phyloP scores from a whole-genome alignment of 2,113 vertebrate species.

The Corythornis madagascariensis region DNA sequence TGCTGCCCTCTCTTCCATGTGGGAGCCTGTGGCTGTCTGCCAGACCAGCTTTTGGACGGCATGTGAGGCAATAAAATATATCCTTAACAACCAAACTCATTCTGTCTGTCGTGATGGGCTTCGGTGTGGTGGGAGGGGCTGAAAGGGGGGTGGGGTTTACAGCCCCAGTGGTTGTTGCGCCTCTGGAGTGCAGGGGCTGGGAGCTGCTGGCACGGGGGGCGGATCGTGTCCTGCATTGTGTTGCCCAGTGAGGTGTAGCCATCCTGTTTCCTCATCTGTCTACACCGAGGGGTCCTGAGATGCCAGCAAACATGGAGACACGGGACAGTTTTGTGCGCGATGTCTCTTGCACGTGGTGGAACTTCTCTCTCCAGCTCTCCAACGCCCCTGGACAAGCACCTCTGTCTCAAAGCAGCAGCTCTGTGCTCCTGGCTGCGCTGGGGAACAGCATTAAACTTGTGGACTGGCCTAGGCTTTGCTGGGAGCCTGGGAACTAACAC shows the following conservation, averaged over 20 bases:
- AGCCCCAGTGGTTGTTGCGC: accelerated
- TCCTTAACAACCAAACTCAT: not conserved
- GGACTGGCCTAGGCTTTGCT: not conserved
- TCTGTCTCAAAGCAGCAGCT: not conserved
- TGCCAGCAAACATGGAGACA: accelerated
- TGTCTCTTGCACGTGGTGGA: accelerated
- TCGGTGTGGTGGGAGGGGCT: not conserved
- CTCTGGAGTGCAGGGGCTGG: not conserved
- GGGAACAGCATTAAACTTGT: not conserved
- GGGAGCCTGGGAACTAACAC: not conserved
- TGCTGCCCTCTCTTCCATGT: not conserved
- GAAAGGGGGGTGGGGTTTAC: not conserved
- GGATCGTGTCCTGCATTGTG: accelerated
- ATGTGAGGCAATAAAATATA: slow-evolving; percentile 41
- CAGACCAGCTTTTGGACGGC: not conserved
- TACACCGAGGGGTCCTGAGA: not conserved
- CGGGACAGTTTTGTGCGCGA: accelerated
- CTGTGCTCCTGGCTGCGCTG: not conserved
- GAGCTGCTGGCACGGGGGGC: not conserved
- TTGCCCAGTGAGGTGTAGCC: not conserved
- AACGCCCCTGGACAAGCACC: accelerated
- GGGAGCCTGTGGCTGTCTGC: accelerated
- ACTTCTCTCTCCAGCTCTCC: accelerated
- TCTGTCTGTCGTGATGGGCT: not conserved
- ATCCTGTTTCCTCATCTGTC: not conserved